These are phyloP conservation scores for Elaphurus davidianus DNA, from an alignment of 2,113 vertebrate species.

Conservation along the genomic window DNA sequence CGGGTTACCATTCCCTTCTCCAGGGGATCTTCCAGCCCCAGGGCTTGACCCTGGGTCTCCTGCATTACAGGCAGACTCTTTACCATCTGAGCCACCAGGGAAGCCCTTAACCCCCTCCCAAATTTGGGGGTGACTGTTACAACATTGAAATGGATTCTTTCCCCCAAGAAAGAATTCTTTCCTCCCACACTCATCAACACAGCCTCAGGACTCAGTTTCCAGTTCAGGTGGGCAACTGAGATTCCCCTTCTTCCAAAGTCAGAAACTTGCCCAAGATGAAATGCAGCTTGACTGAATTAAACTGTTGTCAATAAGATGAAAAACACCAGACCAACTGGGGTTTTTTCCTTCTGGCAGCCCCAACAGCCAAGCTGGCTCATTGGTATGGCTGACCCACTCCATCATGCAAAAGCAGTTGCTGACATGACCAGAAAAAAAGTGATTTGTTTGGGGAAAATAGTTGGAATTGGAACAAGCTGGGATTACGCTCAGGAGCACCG, in stretches of 20 bases:
- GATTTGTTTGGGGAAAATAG: conserved; percentile 12
- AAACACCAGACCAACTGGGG: neutral
- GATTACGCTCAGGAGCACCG: neutral
- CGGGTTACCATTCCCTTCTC: neutral
- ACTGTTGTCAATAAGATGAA: conserved; percentile 35
- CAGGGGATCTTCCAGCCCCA: neutral
- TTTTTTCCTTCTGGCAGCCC: conserved; percentile 23
- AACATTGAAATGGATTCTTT: neutral
- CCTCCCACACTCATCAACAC: neutral
- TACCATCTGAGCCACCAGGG: neutral
- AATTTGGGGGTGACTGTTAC: neutral
- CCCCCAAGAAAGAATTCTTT: too few species aligned
- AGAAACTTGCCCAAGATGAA: neutral
- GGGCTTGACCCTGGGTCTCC: neutral
- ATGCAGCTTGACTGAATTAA: conserved; percentile 41
- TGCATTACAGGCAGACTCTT: neutral
- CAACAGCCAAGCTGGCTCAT: neutral
- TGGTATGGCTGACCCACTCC: neutral
- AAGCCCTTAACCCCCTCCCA: neutral
- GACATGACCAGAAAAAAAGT: conserved; percentile 28
- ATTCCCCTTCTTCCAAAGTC: neutral
- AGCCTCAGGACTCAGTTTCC: neutral
- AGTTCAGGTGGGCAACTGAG: neutral
- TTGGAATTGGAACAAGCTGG: neutral
- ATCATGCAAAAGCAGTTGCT: neutral